Percentiles rank a stretch among this genome's conserved stretches.
phyloP scores from a whole-genome alignment of 2,113 vertebrate species.

The Sardina pilchardus region DNA sequence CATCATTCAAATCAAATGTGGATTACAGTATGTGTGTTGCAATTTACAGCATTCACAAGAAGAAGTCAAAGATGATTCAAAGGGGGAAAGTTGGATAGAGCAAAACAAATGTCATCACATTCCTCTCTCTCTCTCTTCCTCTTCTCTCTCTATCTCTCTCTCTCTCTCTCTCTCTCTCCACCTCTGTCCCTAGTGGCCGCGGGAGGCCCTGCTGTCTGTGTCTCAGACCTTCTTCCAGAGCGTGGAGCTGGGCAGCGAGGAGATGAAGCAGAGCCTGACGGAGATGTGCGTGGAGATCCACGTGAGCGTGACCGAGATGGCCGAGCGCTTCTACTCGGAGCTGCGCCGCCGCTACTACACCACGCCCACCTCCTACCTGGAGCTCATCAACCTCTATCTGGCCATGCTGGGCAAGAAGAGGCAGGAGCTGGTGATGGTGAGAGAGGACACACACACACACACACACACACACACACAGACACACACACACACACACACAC shows the following conservation, averaged over 20 bases:
- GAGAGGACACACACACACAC: constrained; percentile 26
- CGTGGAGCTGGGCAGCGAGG: constrained; percentile 71
- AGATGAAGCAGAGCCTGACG: constrained; percentile 75
- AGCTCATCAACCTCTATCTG: constrained; percentile 85
- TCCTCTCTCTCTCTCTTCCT: neutral
- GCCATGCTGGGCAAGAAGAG: constrained; percentile 78
- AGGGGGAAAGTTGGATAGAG: no score
- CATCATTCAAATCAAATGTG: no score
- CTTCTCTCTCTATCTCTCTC: neutral
- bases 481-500: neutral
- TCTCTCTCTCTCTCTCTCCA: neutral
- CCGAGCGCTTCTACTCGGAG: constrained; percentile 77
- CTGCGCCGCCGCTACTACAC: constrained; percentile 81
- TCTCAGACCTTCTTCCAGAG: constrained; percentile 77
- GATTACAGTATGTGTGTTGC: no score
- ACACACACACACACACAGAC: no score
- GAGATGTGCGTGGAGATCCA: constrained; percentile 84
- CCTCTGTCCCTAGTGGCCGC: constrained; percentile 71
- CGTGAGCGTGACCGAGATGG: constrained; percentile 78
- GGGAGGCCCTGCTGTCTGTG: constrained; percentile 81
- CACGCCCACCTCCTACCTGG: constrained; percentile 84
- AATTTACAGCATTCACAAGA: no score
- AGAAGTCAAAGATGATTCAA: no score
- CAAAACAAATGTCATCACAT: neutral
- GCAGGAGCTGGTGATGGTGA: constrained; percentile 73